Evolutionary conservation across 2,113 vertebrate species (phyloP), one percentile per base, ranked within the genome.

Genomic region (Mesembrinibis cayennensis): DNA sequence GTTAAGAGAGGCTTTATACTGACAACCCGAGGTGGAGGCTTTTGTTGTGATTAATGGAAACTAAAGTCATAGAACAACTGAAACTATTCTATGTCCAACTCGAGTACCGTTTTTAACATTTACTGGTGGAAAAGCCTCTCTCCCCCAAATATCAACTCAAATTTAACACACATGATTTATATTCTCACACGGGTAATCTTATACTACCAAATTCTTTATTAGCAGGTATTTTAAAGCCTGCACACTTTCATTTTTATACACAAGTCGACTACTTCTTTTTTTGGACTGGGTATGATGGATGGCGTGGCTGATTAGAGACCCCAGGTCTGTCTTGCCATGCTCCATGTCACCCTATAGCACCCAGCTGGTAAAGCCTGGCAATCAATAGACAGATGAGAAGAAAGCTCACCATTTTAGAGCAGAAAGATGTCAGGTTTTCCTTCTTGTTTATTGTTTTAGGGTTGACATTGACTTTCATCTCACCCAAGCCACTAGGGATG

Each of bases 41-140:
- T 95, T 70, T 65, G 58, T 47, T 52, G 29, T 72, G 93, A 93
- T 94, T 95, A 82, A 90, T 93, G 85, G 78, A 87, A 67, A 53
- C 19, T 14, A 7, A 61, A 91, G 90, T 50, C 8, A 2, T 15
- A 58, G 79, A 87, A 56, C 80, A 81, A 47, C 29, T 78, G 55
- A 67, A 92, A 58, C 30, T 47, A 18, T 91, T 81, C 61, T 42
- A 10, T 45, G 40, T 65, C 65, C 42, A 61, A 38, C 61, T 91
- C 53, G 61, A 13, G 30, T 58, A 21, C 9, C 0, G 6, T 38
- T 76, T 47, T 6, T 71, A 71, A 44, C 26, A 36, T 47, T 94
- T 77, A 30, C 63, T 55, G 21, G 7, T 62, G 34, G 11, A 50
- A 62, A 80, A 89, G 18, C 22, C 27, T 40, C 56, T 72, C 11